Percentiles rank a stretch among this genome's conserved stretches.
Conservation (phyloP, 2,797 vertebrate species). For the Rhinatrema bivittatum region DNA sequence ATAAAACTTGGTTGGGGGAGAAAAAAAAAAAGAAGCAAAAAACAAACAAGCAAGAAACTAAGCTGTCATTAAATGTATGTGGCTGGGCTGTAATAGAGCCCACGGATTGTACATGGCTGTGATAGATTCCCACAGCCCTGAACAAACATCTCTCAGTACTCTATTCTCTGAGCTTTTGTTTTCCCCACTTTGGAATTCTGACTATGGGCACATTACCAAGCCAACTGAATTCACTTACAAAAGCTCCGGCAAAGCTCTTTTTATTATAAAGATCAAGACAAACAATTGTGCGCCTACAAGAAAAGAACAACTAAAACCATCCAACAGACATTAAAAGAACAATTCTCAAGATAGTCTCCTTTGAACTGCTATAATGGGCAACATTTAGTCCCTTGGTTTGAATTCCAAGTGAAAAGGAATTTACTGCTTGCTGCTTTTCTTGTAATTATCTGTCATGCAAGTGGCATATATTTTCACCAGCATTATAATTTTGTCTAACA, state of each 20-base stretch:
- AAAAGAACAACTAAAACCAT: conserved; percentile 66
- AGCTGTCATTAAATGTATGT: conserved; percentile 40
- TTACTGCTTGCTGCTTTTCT: conserved; percentile 48
- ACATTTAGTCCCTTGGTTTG: conserved; percentile 51
- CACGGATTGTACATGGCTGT: conserved; percentile 36
- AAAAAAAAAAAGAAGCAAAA: too few species aligned
- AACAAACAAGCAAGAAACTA: conserved; percentile 35
- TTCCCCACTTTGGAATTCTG: conserved; percentile 56
- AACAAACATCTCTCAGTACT: conserved; percentile 56
- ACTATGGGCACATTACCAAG: conserved; percentile 57
- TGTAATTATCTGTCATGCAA: conserved; percentile 40
- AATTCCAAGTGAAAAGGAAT: conserved; percentile 55
- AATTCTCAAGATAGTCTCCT: conserved; percentile 63
- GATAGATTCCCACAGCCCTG: conserved; percentile 59
- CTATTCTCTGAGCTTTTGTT: conserved; percentile 59
- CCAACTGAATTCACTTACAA: conserved; percentile 63
- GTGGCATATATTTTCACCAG: conserved; percentile 39
- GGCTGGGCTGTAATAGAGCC: conserved; percentile 41
- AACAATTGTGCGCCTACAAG: conserved; percentile 64
- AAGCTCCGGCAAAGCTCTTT: conserved; percentile 54
- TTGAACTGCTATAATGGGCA: conserved; percentile 61
- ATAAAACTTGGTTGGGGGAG: conserved; percentile 36
- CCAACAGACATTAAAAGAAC: conserved; percentile 61
- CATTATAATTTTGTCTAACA: conserved; percentile 37
- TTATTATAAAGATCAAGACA: conserved; percentile 66